These are phyloP conservation scores for Pissodes strobi DNA, from an alignment of 1,140 invertebrate species.

Conservation along the genomic window DNA sequence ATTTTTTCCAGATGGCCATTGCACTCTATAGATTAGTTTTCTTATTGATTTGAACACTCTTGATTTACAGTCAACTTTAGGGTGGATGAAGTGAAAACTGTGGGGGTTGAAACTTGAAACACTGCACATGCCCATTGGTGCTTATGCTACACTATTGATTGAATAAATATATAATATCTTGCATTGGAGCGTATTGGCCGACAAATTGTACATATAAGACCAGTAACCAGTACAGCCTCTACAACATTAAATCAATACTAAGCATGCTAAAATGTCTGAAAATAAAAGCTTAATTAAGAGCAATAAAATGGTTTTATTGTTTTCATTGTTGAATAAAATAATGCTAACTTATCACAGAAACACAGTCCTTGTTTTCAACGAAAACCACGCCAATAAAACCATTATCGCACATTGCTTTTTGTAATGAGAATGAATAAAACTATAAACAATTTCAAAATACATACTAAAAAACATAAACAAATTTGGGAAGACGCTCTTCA, in stretches of 20 bases:
- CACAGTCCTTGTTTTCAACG: no score
- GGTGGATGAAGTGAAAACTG: conserved; percentile 27
- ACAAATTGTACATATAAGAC: background rate
- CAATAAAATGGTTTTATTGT: conserved; percentile 4
- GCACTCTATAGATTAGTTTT: background rate
- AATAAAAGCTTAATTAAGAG: background rate
- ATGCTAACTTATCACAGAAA: background rate
- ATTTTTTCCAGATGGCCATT: conserved; percentile 23
- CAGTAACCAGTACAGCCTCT: no score
- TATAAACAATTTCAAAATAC: no score
- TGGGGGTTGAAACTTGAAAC: conserved; percentile 20
- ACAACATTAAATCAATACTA: no score
- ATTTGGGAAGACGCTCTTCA: no score
- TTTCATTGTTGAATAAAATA: background rate
- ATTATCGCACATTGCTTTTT: no score
- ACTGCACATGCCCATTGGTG: conserved; percentile 27
- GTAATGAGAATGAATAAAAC: no score
- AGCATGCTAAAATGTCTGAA: background rate
- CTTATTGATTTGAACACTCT: conserved; percentile 26
- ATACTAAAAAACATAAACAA: no score
- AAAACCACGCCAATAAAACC: no score
- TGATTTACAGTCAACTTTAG: conserved; percentile 23
- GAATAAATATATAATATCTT: background rate
- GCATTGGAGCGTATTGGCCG: no score
- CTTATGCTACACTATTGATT: conserved; percentile 19